These are phyloP conservation scores for Lophius piscatorius DNA, from an alignment of 2,113 vertebrate genomes.

Conservation along the genomic window DNA sequence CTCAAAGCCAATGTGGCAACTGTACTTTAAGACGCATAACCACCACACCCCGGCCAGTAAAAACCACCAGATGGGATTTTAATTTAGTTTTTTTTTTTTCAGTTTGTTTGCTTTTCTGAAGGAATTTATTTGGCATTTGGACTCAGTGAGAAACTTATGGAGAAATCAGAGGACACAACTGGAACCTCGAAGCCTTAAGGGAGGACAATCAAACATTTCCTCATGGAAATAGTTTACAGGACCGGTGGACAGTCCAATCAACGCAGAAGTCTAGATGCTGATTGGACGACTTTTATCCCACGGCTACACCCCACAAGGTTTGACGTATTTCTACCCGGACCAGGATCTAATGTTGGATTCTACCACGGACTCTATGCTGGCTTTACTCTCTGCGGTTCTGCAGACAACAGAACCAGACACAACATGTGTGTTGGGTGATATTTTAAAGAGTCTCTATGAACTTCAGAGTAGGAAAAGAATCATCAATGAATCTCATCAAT, in stretches of 20 bases:
- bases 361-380: not conserved
- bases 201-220: conserved; percentile 15
- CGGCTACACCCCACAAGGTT: not conserved
- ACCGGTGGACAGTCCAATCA: conserved; percentile 14
- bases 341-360: conserved; percentile 18
- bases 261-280: conserved; percentile 4
- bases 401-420: too few relatives aligned
- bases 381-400: too few relatives aligned
- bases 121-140: conserved; percentile 10
- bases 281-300: conserved; percentile 3
- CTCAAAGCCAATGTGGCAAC: not conserved
- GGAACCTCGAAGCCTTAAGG: conserved; percentile 11
- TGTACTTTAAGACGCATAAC: not conserved
- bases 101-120: conserved; percentile 33
- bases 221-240: conserved; percentile 1
- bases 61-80: conserved; percentile 4
- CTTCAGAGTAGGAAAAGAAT: conserved; percentile 63
- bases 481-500: conserved; percentile 64
- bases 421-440: too few relatives aligned
- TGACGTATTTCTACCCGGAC: conserved; percentile 8
- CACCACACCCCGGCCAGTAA: conserved; percentile 10
- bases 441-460: conserved; percentile 48
- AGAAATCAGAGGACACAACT: conserved; percentile 24
- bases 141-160: conserved; percentile 34
- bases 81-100: not conserved